A percentile compares a stretch with the other conserved stretches of the same genome.
Conservation (phyloP, 1,140 invertebrate genomes). For the Conopomorpha cramerella region DNA sequence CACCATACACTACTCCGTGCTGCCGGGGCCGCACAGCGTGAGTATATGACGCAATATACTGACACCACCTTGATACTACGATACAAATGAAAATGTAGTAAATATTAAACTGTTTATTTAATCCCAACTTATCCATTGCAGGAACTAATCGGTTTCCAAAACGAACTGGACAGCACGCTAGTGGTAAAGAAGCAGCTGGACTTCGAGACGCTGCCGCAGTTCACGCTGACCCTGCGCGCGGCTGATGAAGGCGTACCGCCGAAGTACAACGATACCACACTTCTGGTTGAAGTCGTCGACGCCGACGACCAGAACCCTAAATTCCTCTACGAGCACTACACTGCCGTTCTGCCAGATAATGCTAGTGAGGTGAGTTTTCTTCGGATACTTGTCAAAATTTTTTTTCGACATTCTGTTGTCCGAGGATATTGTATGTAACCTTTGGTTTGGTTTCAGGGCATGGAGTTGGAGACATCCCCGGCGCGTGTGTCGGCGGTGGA, state of each 20-base stretch:
- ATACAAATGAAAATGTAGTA: too few relatives aligned
- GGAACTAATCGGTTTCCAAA: slow-evolving; percentile 82
- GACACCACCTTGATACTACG: too few relatives aligned
- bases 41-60: too few relatives aligned
- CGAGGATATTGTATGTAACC: background rate
- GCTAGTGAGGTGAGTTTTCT: slow-evolving; percentile 57
- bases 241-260: slow-evolving; percentile 86
- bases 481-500: slow-evolving; percentile 74
- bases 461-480: slow-evolving; percentile 59
- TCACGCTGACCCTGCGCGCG: slow-evolving; percentile 79
- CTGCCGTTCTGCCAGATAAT: slow-evolving; percentile 68
- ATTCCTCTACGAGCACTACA: slow-evolving; percentile 79
- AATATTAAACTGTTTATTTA: too few relatives aligned
- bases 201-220: slow-evolving; percentile 80
- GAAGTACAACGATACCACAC: slow-evolving; percentile 71
- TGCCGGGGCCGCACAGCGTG: slow-evolving; percentile 77
- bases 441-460: slow-evolving; percentile 53
- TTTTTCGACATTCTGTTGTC: background rate
- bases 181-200: slow-evolving; percentile 81
- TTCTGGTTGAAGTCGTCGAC: slow-evolving; percentile 82
- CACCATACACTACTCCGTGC: slow-evolving; percentile 83
- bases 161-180: slow-evolving; percentile 84
- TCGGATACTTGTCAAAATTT: too few relatives aligned
- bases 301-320: slow-evolving; percentile 92
- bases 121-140: too few relatives aligned